Conservation (phyloP, 2,113 vertebrate species). For the Protobothrops flavoviridis region DNA sequence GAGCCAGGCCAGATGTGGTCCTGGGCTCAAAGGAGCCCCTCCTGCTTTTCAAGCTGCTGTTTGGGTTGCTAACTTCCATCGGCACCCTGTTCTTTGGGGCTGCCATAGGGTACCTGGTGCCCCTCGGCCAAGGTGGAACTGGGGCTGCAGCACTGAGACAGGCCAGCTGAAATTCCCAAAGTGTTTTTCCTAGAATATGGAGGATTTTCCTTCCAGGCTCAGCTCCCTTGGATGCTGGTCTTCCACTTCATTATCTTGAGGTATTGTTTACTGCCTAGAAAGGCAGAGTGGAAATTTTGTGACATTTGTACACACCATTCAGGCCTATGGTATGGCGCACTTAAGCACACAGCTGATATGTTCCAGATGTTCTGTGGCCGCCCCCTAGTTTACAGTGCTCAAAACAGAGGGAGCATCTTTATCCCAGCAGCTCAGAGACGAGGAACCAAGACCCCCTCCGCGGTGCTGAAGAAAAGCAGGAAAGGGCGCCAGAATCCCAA, state of each 20-base stretch:
- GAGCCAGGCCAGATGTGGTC: not conserved
- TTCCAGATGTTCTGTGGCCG: not conserved
- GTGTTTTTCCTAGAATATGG: not conserved
- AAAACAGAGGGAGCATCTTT: not conserved
- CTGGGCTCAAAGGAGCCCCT: too few species aligned
- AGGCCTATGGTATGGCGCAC: not conserved
- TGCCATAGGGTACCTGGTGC: too few species aligned
- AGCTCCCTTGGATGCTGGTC: not conserved
- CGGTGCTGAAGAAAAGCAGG: not conserved
- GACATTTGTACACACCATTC: not conserved
- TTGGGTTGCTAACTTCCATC: too few species aligned
- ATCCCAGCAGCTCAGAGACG: not conserved
- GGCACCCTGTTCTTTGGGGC: too few species aligned
- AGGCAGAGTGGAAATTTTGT: not conserved
- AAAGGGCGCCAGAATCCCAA: not conserved
- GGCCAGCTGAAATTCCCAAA: not conserved
- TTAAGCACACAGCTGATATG: not conserved
- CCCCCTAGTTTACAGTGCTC: not conserved
- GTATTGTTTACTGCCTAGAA: not conserved
- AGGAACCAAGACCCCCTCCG: not conserved
- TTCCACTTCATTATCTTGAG: not conserved
- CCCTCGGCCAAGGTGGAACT: too few species aligned
- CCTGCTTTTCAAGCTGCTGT: too few species aligned
- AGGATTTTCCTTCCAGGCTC: not conserved
- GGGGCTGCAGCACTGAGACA: not conserved